Percentiles rank a stretch among this genome's conserved stretches.
Conservation (phyloP, 2,797 vertebrate genomes). For the Gastrophryne carolinensis region DNA sequence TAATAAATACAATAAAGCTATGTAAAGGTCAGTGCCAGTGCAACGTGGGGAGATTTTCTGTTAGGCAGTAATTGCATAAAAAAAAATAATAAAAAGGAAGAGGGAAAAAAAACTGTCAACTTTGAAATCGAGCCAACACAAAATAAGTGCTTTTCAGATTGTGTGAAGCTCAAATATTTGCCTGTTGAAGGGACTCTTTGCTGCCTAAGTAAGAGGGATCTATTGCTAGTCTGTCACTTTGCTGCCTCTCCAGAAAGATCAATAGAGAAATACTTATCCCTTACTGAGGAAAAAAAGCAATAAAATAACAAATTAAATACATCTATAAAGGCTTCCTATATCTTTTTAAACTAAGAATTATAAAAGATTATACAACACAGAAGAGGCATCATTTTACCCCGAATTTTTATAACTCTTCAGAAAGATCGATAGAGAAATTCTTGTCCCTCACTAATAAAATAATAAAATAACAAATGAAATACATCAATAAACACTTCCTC, state of each 20-base stretch:
- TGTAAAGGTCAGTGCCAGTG: too few species aligned
- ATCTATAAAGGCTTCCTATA: not conserved
- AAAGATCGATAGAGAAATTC: too few species aligned
- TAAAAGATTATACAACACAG: too few species aligned
- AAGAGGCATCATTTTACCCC: too few species aligned
- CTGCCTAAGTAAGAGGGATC: slow-evolving; percentile 75
- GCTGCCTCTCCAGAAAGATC: slow-evolving; percentile 66
- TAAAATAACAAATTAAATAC: not conserved
- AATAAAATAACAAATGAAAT: not conserved
- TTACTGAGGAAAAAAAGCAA: too few species aligned
- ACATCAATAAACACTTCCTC: not conserved
- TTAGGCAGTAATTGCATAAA: too few species aligned
- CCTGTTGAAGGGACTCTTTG: slow-evolving; percentile 77
- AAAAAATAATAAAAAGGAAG: too few species aligned
- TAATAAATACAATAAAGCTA: too few species aligned
- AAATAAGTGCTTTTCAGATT: slow-evolving; percentile 65
- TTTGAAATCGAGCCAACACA: slow-evolving; percentile 54
- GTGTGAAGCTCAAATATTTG: slow-evolving; percentile 70
- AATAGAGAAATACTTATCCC: slow-evolving; percentile 49
- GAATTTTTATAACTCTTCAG: too few species aligned
- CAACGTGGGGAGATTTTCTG: too few species aligned
- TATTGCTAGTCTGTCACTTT: slow-evolving; percentile 76
- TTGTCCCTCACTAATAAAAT: too few species aligned
- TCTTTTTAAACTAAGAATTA: too few species aligned
- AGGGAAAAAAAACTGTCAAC: not conserved